These are phyloP conservation scores for Clistopyga incitator DNA, from an alignment of 2,888 invertebrate species.

Conservation along the genomic window DNA sequence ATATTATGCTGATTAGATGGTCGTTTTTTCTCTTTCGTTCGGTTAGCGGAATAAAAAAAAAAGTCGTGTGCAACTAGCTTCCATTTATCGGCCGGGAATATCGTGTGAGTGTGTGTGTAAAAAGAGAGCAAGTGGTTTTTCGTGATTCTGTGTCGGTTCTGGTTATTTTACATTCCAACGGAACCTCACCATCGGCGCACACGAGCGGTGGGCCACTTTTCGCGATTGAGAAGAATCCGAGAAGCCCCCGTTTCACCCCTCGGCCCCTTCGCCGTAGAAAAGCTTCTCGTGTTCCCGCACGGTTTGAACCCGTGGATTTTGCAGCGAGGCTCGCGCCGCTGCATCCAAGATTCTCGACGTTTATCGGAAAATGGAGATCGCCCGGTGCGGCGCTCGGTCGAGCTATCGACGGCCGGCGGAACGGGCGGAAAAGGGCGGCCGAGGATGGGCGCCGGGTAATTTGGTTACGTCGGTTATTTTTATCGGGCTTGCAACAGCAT, in stretches of 20 bases:
- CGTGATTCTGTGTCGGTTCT: slow-evolving; percentile 5
- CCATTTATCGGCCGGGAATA: background rate
- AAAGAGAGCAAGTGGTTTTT: background rate
- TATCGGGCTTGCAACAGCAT: slow-evolving; percentile 27
- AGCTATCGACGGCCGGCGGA: slow-evolving; percentile 1
- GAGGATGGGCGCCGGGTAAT: slow-evolving; percentile 32
- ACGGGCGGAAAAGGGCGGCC: background rate
- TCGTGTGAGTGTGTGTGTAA: background rate
- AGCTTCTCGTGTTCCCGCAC: slow-evolving; percentile 24
- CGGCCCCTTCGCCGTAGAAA: background rate
- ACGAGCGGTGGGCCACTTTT: slow-evolving; percentile 14
- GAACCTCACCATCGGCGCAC: background rate
- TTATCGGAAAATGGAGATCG: slow-evolving; percentile 54
- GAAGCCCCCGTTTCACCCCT: background rate
- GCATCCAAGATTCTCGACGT: slow-evolving; percentile 41
- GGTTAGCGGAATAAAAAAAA: background rate
- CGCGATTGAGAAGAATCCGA: slow-evolving; percentile 37
- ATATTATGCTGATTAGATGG: background rate
- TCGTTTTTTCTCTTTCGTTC: background rate
- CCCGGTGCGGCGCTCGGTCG: background rate
- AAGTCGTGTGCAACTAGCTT: background rate
- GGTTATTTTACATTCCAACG: slow-evolving; percentile 30
- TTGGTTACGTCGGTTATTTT: slow-evolving; percentile 56
- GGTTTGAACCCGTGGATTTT: slow-evolving; percentile 15
- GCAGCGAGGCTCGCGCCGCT: slow-evolving; percentile 19